Base-by-base conservation (phyloP, 1,140 invertebrate species). In the Drosophila kanapiae region DNA sequence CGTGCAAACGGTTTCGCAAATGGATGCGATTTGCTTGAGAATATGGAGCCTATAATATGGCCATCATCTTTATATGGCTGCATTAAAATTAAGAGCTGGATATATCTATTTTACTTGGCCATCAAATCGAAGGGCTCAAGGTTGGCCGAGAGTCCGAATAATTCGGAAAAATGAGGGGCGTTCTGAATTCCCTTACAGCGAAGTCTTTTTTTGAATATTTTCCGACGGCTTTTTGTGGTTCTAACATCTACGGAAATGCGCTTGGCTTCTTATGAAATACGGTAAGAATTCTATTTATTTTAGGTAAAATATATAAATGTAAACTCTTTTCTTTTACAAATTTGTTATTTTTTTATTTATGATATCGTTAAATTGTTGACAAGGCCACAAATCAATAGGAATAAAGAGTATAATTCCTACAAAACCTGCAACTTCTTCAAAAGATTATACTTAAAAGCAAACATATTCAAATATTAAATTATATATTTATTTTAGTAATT, bases 11-110 rank as follows among this genome's bases (percentile, higher is more conserved):
- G 1, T 16, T 10, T 10, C n/a, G 18, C 29, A 33, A 33, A 38
- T 9, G 29, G 16, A 6, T n/a, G 9, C 18, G 1, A 63, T 33
- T n/a, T 35, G 16, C 16, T 14, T 8, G 16, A 4, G 14, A 48
- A 37, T 23, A n/a, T 23, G 23, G 1, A 23, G 3, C 23, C 1
- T 23, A 23, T 23, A 23, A 2, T 23, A 23, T 54, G 31, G 23
- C 31, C 6, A 61, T 64, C 64, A 69, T 69, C 40, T 71, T 72
- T 72, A 71, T 42, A 23, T 35, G 43, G 45, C n/a, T 1, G 18
- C 53, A 59, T 72, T 72, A 72, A 71, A 37, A 42, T 64, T 61
- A 47, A 31, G 42, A 35, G 14, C 18, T 16, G 5, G 8, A 43
- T 18, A 23, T 35, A 7, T 14, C 16, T 11, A 35, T 23, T 51